phyloP scores from a whole-genome alignment of 2,888 invertebrate genomes.

The Sinotaia quadrata region DNA sequence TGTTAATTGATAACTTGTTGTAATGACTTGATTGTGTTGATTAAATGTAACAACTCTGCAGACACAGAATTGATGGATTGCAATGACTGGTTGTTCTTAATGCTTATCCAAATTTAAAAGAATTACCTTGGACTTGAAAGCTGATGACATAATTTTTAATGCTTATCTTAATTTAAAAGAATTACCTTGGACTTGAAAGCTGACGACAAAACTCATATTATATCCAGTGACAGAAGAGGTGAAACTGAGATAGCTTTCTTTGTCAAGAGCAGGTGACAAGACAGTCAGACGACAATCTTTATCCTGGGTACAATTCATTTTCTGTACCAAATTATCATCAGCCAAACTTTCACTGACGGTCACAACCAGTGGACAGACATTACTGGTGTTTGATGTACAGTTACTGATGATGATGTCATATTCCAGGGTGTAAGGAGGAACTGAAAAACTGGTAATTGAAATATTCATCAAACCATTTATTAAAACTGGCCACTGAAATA shows the following conservation, averaged over 20 bases:
- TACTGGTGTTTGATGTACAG: slow-evolving; percentile 32
- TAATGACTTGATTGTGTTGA: too few species aligned
- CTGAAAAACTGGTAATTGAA: slow-evolving; percentile 23
- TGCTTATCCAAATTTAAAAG: too few species aligned
- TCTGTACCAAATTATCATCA: slow-evolving; percentile 27
- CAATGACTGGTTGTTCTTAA: too few species aligned
- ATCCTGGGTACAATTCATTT: slow-evolving; percentile 32
- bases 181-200: slow-evolving; percentile 9
- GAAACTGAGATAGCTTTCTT: slow-evolving; percentile 25
- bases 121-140: slow-evolving; percentile 10
- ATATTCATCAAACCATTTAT: too few species aligned
- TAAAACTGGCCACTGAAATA: too few species aligned
- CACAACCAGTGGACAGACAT: slow-evolving; percentile 43
- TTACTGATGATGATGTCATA: slow-evolving; percentile 25
- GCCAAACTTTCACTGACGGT: slow-evolving; percentile 32
- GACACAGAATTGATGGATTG: too few species aligned
- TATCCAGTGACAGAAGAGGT: background rate
- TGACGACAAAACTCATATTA: background rate
- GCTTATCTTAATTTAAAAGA: too few species aligned
- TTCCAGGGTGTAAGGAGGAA: slow-evolving; percentile 23
- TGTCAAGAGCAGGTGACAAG: slow-evolving; percentile 20
- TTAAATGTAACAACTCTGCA: too few species aligned
- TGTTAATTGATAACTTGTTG: too few species aligned
- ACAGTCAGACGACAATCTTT: slow-evolving; percentile 21
- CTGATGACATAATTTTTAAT: background rate